Evolutionary conservation across 2,888 invertebrate species (phyloP).

Genomic region (Cataglyphis rosenhaueri): DNA sequence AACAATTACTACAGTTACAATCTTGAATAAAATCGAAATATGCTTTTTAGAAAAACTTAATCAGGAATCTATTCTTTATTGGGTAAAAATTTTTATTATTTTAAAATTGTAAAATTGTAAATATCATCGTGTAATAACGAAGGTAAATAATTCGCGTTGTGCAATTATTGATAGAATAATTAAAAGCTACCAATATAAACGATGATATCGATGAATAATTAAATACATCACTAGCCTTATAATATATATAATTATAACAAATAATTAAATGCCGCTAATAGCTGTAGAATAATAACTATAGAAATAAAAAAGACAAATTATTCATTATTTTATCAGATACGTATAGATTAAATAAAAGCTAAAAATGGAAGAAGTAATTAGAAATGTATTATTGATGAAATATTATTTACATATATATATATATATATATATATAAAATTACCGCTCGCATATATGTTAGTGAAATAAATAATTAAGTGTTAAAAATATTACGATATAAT

Average conservation of each 20-base stretch:
- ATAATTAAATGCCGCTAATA: constrained; percentile 10
- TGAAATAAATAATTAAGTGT: constrained; percentile 46
- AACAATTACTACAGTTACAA: neutral
- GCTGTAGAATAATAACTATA: neutral
- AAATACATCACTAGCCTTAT: neutral
- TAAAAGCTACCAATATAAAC: constrained; percentile 9
- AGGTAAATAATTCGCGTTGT: neutral
- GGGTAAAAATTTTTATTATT: neutral
- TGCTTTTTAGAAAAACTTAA: neutral
- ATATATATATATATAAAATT: neutral
- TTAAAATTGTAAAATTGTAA: neutral
- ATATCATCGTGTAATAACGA: neutral
- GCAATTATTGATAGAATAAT: constrained; percentile 28
- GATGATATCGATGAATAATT: constrained; percentile 27
- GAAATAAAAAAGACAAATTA: neutral
- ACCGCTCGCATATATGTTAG: neutral
- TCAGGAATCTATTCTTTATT: neutral
- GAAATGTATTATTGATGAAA: constrained; percentile 13
- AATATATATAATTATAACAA: neutral
- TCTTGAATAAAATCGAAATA: neutral
- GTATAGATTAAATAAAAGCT: neutral
- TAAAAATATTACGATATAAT: constrained; percentile 4
- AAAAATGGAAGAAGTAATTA: neutral
- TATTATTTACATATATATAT: neutral
- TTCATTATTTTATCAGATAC: neutral